Evolutionary conservation across 2,797 vertebrate species (phyloP), one percentile per base, ranked within the genome.

Genomic region (Diglossa cyanea): DNA sequence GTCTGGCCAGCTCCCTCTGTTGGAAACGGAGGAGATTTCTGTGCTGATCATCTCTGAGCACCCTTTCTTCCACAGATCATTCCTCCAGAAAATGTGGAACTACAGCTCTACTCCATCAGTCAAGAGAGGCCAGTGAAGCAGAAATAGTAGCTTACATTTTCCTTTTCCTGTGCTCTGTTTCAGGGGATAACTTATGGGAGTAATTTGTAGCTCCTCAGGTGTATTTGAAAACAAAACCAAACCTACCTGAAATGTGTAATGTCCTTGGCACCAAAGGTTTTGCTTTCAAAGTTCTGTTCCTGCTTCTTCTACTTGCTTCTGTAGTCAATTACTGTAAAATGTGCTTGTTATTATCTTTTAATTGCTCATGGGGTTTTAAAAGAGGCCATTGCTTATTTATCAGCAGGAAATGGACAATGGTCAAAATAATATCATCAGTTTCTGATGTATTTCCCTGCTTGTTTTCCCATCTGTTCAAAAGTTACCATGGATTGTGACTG

Each of bases 1-100:
- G 33, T 70, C 47, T 79, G 63, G 44, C 31, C 80, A 73, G 77
- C 90, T 93, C 76, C 76, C 79, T 88, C 70, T 94, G 65, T 66
- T 68, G 90, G 83, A 21, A 76, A 10, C 33, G 7, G 3, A 0
- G 31, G 28, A 58, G 28, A n/a, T 44, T 60, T 20, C 55, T 65
- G n/a, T 28, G 51, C 57, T 62, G 74, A 84, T 42, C 39, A 3
- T 48, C 60, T n/a, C 17, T 28, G 20, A 67, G 50, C 31, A 0
- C 2, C 21, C 1, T 48, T 55, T 17, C 6, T 48, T 68, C 23
- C n/a, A 1, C 19, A 21, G 30, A 4, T 30, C 33, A 6, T 62
- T 68, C 31, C 25, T 31, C 2, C 42, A 33, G 26, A 25, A 48
- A 47, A 35, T 3, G 4, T 7, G 42, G 16, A 8, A 11, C 33